Base-by-base conservation (phyloP, 2,888 invertebrate genomes). In the Geotrupes spiniger region DNA sequence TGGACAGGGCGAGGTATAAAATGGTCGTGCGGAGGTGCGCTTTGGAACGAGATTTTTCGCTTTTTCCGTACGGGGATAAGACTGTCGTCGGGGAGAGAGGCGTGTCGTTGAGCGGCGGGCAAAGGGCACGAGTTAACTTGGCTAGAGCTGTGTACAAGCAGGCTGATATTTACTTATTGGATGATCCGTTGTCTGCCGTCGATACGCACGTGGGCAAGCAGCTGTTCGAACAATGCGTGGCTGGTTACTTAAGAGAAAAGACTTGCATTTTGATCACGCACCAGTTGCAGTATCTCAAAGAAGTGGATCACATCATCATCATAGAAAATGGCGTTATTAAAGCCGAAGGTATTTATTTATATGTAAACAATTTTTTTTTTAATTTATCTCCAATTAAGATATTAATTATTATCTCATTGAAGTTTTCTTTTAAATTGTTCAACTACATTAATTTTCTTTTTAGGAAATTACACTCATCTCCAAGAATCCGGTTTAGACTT, bases 121-220 rank as follows among this genome's bases (percentile, higher is more conserved):
- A 95, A 70, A 84, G 90, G 51, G 94, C 94, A 0, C 80, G 95
- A 56, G 87, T 96, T 43, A 91, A 90, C 47, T 78, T 96, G 36
- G 92, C 92, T 0, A 82, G 94, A 55, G 87, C 92, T 0, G 85
- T 93, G 1, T 94, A 93, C 73, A 84, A 87, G 39, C 82, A 91
- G 53, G 85, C 90, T 0, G 90, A 92, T 59, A 85, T 94, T 56
- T 94, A 92, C 67, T 72, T 95, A 10, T 74, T 95, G 43, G 95
- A 95, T 70, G 95, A 95, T 75, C 94, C 95, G 0, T 75, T 95
- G 27, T 88, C 92, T 51, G 94, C 94, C 0, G 94, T 95, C n/a
- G 95, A 95, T 74, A 83, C 92, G 0, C 89, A 90, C 68, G 94
- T 95, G 1, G 91, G 92, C 1, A 83, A 89, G 2, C 89, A 92